These are phyloP conservation scores for Amphiprion ocellaris DNA, from an alignment of 2,113 vertebrate genomes.

Conservation along the genomic window DNA sequence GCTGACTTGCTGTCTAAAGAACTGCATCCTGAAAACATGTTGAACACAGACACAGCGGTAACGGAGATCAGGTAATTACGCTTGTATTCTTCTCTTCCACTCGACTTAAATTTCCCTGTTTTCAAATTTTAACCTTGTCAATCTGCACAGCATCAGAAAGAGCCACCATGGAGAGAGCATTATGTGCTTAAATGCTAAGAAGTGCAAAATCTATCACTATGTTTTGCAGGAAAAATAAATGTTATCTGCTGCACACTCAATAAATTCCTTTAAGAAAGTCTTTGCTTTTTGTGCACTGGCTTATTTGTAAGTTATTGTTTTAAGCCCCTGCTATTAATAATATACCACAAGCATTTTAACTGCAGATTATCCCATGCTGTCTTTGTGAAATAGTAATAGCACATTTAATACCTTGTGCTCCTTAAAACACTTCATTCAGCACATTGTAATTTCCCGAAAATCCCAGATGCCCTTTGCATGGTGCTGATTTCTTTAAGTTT, in stretches of 20 bases:
- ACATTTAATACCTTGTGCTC: background rate
- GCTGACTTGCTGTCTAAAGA: background rate
- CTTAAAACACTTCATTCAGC: conserved; percentile 5
- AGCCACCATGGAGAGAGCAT: no score
- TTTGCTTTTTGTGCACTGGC: background rate
- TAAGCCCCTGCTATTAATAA: background rate
- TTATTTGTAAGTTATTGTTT: background rate
- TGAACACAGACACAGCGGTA: background rate
- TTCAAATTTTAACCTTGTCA: no score
- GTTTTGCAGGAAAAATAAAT: no score
- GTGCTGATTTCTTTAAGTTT: background rate
- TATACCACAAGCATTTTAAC: background rate
- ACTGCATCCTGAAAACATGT: background rate
- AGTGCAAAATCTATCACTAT: no score
- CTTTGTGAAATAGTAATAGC: background rate
- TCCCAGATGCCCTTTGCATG: conserved; percentile 9
- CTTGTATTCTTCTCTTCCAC: background rate
- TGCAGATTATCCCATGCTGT: conserved; percentile 6
- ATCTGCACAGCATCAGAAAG: no score
- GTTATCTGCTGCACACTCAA: background rate
- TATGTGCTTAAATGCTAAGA: no score
- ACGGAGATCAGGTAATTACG: background rate
- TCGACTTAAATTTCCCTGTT: background rate
- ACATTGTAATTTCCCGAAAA: background rate
- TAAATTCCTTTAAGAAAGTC: background rate